Evolutionary conservation across 2,797 vertebrate genomes (phyloP), one percentile per base, ranked within the genome.

Genomic region (Pseudomugil gertrudae): DNA sequence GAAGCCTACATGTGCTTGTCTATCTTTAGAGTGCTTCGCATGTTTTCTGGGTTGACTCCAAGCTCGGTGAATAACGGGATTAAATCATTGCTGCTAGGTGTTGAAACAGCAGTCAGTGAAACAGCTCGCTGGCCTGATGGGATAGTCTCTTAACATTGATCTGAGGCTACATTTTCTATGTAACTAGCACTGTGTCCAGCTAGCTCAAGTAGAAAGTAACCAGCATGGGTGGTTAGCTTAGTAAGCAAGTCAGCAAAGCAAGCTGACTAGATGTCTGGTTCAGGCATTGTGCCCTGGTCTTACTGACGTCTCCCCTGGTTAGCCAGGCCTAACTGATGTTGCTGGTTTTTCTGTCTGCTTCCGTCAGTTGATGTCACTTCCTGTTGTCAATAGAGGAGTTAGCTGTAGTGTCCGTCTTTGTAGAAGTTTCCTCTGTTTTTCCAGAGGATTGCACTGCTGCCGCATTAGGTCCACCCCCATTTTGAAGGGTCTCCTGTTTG

Each of bases 401-500:
- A 33, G 89, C 62, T 26, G 76, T 84, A 88, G 86, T 75, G 83
- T 85, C 87, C 3, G 68, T 85, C 81, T 89, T 93, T 63, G 80
- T 81, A 24, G 88, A 73, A 3, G 61, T 67, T 2, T 82, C 85
- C 0, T 83, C 90, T 36, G 90, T 86, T 60, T 80, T 92, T 77
- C 91, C 93, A 19, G 91, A 88, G 10, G 87, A 79, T 86, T 92
- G 94, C 85, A 63, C 56, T 50, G 91, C 92, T 78, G 88, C 78
- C 89, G 81, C 76, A 2, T 88, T 94, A 14, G 94, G 94, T 61
- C 92, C 94, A 30, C 85, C 89, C 86, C 95, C 96, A 65, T 92
- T 96, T 78, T 96, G 97, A 68, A 93, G 92, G 0, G 95, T 97
- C 92, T 99, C 98, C 88, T 98, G 96, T 90, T 97, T 94, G 90